A percentile compares a stretch with the other conserved stretches of the same genome.
These are phyloP conservation scores for Corythaixoides concolor DNA, from an alignment of 2,113 vertebrate genomes.

Conservation along the genomic window DNA sequence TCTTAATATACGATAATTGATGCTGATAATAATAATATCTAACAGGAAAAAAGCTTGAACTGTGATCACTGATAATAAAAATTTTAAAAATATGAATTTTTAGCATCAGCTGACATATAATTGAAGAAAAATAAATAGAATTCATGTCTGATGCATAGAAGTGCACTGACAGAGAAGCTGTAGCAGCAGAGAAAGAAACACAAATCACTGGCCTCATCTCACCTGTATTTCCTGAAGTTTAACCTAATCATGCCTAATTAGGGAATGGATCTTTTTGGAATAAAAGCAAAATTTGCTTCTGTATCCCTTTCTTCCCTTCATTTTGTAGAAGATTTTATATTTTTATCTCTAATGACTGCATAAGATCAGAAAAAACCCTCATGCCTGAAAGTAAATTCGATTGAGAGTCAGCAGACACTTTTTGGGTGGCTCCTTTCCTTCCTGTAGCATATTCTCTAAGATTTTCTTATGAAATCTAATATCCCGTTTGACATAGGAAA, in stretches of 20 bases:
- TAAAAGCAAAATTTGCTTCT: background rate
- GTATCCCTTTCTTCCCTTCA: background rate
- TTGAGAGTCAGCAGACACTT: background rate
- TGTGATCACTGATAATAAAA: background rate
- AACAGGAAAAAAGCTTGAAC: background rate
- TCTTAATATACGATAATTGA: background rate
- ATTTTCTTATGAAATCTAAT: background rate
- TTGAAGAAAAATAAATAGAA: background rate
- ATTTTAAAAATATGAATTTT: background rate
- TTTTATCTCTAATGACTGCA: background rate
- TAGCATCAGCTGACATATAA: background rate
- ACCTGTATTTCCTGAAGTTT: background rate
- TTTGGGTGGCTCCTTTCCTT: background rate
- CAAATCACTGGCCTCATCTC: background rate
- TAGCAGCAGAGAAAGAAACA: background rate
- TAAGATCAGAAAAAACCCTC: background rate
- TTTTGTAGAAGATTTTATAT: background rate
- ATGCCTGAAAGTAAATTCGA: background rate
- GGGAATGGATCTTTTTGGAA: no score
- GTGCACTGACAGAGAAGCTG: background rate
- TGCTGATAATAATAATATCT: background rate
- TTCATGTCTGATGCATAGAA: background rate
- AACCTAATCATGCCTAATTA: background rate
- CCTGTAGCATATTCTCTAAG: background rate
- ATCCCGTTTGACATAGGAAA: background rate